A percentile compares a stretch with the other conserved stretches of the same genome.
These are phyloP conservation scores for Tetropium fuscum DNA, from an alignment of 2,888 invertebrate species.

Conservation along the genomic window DNA sequence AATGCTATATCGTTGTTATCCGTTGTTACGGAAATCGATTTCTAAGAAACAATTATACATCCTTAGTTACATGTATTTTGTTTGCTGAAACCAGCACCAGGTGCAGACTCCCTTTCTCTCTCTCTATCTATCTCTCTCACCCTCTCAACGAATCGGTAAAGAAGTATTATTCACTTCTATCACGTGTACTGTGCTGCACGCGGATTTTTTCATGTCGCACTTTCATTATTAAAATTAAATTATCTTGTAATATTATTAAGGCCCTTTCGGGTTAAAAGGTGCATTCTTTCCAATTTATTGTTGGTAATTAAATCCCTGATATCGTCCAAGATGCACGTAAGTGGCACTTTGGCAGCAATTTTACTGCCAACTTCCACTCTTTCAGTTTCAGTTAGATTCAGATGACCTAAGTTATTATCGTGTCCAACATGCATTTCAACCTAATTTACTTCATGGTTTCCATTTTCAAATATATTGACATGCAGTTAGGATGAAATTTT, in stretches of 20 bases:
- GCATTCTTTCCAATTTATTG: slow-evolving; percentile 1
- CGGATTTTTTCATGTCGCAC: too few species aligned
- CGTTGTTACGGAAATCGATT: too few species aligned
- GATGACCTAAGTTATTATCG: not conserved
- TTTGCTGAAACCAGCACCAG: too few species aligned
- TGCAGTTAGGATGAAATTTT: not conserved
- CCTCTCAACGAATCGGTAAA: too few species aligned
- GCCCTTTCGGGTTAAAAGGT: not conserved
- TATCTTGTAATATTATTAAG: not conserved
- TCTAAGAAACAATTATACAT: too few species aligned
- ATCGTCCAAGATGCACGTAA: not conserved
- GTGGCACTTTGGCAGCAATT: not conserved
- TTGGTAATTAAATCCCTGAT: slow-evolving; percentile 1
- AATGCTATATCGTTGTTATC: too few species aligned
- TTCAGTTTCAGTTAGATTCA: not conserved
- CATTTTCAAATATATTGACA: not conserved
- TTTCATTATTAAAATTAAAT: too few species aligned
- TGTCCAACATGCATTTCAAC: not conserved
- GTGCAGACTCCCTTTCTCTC: too few species aligned
- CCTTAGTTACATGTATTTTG: too few species aligned
- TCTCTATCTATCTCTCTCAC: too few species aligned
- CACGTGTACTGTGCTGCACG: too few species aligned
- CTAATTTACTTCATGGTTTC: not conserved
- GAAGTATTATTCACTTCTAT: too few species aligned
- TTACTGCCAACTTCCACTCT: not conserved